Conservation (phyloP, 37 sponge, comb jelly and placozoan genomes). For the Ianthella basta region DNA sequence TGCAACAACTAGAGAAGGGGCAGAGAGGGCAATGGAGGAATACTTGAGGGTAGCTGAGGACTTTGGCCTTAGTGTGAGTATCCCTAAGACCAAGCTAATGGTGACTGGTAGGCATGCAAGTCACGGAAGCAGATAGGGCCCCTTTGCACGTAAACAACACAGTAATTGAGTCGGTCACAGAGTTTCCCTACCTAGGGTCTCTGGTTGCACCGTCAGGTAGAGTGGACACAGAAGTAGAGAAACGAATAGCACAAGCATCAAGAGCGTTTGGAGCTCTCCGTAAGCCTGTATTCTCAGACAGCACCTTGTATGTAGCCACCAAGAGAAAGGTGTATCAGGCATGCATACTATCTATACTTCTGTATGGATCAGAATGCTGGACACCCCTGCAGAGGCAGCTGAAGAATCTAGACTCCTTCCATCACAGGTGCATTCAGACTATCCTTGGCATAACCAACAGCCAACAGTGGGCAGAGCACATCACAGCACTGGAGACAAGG, state of each 20-base stretch:
- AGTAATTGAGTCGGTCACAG: constrained; percentile 32
- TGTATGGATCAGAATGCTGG: constrained; percentile 30
- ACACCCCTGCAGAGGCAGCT: constrained; percentile 10
- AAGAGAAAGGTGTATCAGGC: constrained; percentile 21
- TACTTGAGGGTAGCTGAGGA: no score
- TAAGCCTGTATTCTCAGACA: constrained; percentile 13
- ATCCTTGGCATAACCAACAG: constrained; percentile 25
- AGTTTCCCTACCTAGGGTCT: constrained; percentile 49
- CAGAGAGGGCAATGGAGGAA: no score
- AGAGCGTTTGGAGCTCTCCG: constrained; percentile 19
- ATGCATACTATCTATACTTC: constrained; percentile 3
- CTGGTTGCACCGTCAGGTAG: background rate
- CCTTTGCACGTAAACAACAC: constrained; percentile 6
- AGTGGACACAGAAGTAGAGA: constrained; percentile 32
- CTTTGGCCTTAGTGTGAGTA: constrained; percentile 47
- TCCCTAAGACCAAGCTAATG: constrained; percentile 52
- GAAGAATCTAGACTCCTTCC: constrained; percentile 13
- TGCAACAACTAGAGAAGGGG: no score
- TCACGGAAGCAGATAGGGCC: constrained; percentile 18
- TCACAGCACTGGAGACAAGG: constrained; percentile 28
- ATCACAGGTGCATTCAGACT: constrained; percentile 15
- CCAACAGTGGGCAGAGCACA: constrained; percentile 28
- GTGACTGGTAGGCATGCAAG: constrained; percentile 35
- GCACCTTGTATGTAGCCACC: background rate
- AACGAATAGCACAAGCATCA: constrained; percentile 20